Evolutionary conservation across 2,797 vertebrate species (phyloP).

Genomic region (Sebastes trivittatus): DNA sequence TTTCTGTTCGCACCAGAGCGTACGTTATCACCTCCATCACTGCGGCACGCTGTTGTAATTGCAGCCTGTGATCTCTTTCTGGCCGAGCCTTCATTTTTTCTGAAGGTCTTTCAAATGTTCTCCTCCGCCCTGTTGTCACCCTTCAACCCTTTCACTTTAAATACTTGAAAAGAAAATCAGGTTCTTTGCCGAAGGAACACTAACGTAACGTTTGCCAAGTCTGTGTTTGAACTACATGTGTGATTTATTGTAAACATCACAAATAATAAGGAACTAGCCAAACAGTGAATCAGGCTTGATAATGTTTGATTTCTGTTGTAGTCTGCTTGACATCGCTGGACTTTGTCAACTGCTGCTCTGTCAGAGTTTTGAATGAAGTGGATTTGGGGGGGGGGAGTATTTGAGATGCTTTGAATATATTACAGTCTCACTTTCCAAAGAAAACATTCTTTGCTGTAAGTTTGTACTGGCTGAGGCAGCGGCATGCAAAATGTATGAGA

Average conservation of each 20-base stretch:
- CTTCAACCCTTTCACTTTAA: constrained; percentile 34
- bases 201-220: not conserved
- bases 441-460: constrained; percentile 28
- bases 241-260: constrained; percentile 30
- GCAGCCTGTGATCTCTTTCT: constrained; percentile 86
- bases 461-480: constrained; percentile 7
- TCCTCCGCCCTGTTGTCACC: constrained; percentile 33
- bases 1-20: constrained; percentile 71
- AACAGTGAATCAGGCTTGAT: not conserved
- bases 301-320: not conserved
- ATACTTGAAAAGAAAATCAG: constrained; percentile 42
- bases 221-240: constrained; percentile 15
- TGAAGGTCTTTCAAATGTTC: constrained; percentile 74
- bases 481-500: constrained; percentile 8
- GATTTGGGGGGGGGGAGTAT: not conserved
- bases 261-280: not conserved
- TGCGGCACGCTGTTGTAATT: constrained; percentile 91
- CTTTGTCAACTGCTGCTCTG: not conserved
- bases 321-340: constrained; percentile 9
- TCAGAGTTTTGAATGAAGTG: not conserved
- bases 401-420: constrained; percentile 17
- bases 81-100: constrained; percentile 78
- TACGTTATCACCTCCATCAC: constrained; percentile 89
- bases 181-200: not conserved
- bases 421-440: constrained; percentile 22